Evolutionary conservation across 2,888 invertebrate species (phyloP).

Genomic region (Euspilapteryx auroguttella): DNA sequence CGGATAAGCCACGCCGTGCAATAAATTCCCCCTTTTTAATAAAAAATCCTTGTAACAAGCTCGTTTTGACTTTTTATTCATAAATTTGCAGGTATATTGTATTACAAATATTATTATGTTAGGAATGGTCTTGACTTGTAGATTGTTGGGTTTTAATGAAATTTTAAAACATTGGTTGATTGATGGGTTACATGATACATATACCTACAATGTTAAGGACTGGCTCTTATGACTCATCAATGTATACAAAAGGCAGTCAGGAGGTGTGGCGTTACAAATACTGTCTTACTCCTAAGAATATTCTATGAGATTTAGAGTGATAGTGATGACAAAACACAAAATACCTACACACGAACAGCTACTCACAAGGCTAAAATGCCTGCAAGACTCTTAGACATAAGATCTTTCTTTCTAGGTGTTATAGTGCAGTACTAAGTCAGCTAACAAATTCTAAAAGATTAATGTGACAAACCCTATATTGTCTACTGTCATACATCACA

Average conservation of each 20-base stretch:
- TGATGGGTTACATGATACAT: constrained; percentile 43
- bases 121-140: too few relatives aligned
- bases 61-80: constrained; percentile 59
- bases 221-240: constrained; percentile 38
- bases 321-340: constrained; percentile 43
- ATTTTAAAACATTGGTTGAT: too few relatives aligned
- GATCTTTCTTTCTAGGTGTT: neutral
- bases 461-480: constrained; percentile 60
- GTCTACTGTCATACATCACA: constrained; percentile 64
- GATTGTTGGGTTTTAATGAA: too few relatives aligned
- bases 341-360: constrained; percentile 23
- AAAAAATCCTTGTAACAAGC: too few relatives aligned
- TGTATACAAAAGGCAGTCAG: constrained; percentile 61
- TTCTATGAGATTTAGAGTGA: constrained; percentile 57
- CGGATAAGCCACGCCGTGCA: too few relatives aligned
- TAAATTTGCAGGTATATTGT: constrained; percentile 62
- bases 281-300: constrained; percentile 52
- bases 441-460: constrained; percentile 47
- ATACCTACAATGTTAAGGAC: too few relatives aligned
- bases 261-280: constrained; percentile 57
- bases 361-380: too few relatives aligned
- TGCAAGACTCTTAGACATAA: neutral
- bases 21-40: too few relatives aligned
- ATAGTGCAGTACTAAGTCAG: constrained; percentile 46
- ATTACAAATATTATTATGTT: constrained; percentile 61